A percentile compares a stretch with the other conserved stretches of the same genome.
phyloP scores from a whole-genome alignment of 2,888 invertebrate species.

The Stomorhina lunata region DNA sequence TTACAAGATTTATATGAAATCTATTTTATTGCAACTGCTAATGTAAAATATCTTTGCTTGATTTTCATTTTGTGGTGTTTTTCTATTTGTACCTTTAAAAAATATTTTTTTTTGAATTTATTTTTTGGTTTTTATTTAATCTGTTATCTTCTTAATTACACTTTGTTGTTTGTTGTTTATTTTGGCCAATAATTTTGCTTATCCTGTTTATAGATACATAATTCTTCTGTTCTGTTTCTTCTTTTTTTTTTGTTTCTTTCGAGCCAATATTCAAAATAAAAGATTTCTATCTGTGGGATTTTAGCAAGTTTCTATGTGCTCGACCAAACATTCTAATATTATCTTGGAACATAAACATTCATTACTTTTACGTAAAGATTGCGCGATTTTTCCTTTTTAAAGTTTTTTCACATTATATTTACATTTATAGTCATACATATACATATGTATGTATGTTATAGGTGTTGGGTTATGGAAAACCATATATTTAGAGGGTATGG shows the following conservation, averaged over 20 bases:
- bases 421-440: background rate
- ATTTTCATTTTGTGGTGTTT: conserved; percentile 22
- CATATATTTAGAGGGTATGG: background rate
- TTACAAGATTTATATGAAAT: conserved; percentile 33
- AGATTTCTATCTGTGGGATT: conserved; percentile 55
- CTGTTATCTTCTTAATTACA: conserved; percentile 63
- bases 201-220: conserved; percentile 55
- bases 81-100: background rate
- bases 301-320: conserved; percentile 21
- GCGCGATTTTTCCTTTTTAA: background rate
- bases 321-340: conserved; percentile 64
- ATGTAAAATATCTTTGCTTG: conserved; percentile 45
- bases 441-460: background rate
- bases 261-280: conserved; percentile 41
- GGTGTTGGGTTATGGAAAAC: conserved; percentile 14
- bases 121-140: background rate
- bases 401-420: conserved; percentile 32
- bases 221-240: conserved; percentile 19
- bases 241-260: background rate
- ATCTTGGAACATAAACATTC: conserved; percentile 65
- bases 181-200: conserved; percentile 61
- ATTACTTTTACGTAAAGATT: conserved; percentile 55
- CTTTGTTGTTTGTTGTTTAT: conserved; percentile 45
- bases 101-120: background rate
- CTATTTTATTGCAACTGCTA: conserved; percentile 34